phyloP scores from a whole-genome alignment of 1,140 invertebrate species.

The Diorhabda sublineata region DNA sequence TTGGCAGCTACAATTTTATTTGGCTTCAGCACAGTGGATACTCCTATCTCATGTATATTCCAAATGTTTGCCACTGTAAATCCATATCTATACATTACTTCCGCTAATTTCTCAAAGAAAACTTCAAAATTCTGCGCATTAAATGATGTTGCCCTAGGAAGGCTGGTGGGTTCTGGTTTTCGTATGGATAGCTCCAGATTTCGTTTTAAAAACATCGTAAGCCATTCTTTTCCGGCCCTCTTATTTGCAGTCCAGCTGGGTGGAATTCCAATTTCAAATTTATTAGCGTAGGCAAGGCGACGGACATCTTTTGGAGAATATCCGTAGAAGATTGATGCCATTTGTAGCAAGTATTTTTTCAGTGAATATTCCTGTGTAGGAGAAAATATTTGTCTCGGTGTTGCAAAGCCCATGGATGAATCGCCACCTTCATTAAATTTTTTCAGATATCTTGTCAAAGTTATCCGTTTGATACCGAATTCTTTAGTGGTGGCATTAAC shows the following conservation, averaged over 20 bases:
- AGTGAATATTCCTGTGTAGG: no score
- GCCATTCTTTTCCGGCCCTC: slow-evolving; percentile 6
- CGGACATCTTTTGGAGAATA: slow-evolving; percentile 15
- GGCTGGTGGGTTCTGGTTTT: background rate
- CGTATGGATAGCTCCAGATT: background rate
- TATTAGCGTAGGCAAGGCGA: slow-evolving; percentile 11
- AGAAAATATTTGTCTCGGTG: background rate
- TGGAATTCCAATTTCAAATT: slow-evolving; percentile 2
- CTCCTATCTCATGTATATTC: slow-evolving; percentile 14
- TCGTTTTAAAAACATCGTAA: slow-evolving; percentile 5
- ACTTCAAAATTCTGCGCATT: background rate
- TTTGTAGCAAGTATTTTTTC: slow-evolving; percentile 13
- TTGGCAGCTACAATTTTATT: slow-evolving; percentile 2
- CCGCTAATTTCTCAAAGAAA: background rate
- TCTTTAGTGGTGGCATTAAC: background rate
- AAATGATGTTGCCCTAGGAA: background rate
- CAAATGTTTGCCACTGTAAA: slow-evolving; percentile 8
- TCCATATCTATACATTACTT: background rate
- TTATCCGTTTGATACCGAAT: background rate
- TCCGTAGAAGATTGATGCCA: slow-evolving; percentile 15
- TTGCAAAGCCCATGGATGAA: slow-evolving; percentile 9
- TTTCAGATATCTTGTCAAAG: background rate
- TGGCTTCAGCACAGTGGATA: slow-evolving; percentile 13
- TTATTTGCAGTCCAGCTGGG: background rate
- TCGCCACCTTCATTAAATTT: background rate